Conservation (phyloP, 2,888 invertebrate species). For the Sphecodes monilicornis region DNA sequence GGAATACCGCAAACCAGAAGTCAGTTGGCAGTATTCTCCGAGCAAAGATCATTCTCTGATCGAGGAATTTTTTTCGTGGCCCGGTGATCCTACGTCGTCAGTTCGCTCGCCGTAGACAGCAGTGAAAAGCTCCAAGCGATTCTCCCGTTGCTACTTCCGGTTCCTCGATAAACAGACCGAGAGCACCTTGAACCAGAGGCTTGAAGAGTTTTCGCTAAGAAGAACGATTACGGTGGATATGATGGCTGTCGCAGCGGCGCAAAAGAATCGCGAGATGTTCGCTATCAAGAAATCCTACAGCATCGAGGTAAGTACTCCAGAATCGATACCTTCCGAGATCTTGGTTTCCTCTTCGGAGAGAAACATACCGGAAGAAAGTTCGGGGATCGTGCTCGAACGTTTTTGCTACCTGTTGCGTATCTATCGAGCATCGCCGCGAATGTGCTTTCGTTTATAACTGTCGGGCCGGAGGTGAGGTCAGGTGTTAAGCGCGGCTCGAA, state of each 20-base stretch:
- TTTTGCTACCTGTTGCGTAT: neutral
- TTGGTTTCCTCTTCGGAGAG: neutral
- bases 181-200: neutral
- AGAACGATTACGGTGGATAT: conserved; percentile 79
- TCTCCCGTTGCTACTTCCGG: neutral
- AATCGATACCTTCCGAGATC: neutral
- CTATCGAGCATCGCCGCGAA: neutral
- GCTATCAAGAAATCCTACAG: conserved; percentile 99
- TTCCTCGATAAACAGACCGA: conserved; percentile 5
- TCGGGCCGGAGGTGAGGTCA: neutral
- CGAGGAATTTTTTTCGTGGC: conserved; percentile 27
- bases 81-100: conserved; percentile 32
- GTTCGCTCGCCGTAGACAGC: conserved; percentile 28
- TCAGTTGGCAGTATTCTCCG: neutral
- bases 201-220: conserved; percentile 52
- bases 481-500: conserved; percentile 14
- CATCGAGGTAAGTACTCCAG: conserved; percentile 93
- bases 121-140: conserved; percentile 42
- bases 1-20: conserved; percentile 31
- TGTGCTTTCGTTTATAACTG: neutral
- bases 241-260: conserved; percentile 96
- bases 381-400: neutral
- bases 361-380: neutral
- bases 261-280: conserved; percentile 98
- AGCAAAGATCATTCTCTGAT: neutral